Evolutionary conservation across 2,888 invertebrate species (phyloP).

Genomic region (Lithophane socia): DNA sequence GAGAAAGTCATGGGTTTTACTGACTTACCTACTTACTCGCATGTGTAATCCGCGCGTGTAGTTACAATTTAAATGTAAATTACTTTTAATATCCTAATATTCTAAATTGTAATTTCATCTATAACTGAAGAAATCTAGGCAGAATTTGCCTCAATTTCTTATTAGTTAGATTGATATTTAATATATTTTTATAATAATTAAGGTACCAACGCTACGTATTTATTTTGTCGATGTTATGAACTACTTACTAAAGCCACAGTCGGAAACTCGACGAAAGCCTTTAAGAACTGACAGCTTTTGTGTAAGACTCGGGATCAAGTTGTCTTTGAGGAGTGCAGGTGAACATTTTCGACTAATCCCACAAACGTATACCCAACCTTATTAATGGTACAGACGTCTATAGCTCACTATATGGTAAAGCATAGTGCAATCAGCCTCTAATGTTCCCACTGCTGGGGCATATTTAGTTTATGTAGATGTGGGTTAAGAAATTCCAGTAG

Average conservation of each 20-base stretch:
- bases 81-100: background rate
- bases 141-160: background rate
- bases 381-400: background rate
- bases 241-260: slow-evolving; percentile 26
- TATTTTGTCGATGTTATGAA: slow-evolving; percentile 1
- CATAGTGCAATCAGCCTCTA: background rate
- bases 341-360: slow-evolving; percentile 13
- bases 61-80: background rate
- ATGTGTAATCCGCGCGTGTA: background rate
- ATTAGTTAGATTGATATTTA: background rate
- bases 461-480: too few relatives aligned
- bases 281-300: slow-evolving; percentile 34
- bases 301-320: slow-evolving; percentile 22
- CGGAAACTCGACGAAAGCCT: slow-evolving; percentile 27
- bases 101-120: too few relatives aligned
- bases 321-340: slow-evolving; percentile 30
- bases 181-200: background rate
- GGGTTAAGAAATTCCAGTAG: background rate
- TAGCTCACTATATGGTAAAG: background rate
- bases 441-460: background rate
- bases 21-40: background rate
- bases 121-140: background rate
- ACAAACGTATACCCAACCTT: background rate
- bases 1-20: background rate
- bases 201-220: background rate